Percentiles rank a stretch among this genome's conserved stretches.
These are phyloP conservation scores for Dastarcus helophoroides DNA, from an alignment of 2,888 invertebrate genomes.

Conservation along the genomic window DNA sequence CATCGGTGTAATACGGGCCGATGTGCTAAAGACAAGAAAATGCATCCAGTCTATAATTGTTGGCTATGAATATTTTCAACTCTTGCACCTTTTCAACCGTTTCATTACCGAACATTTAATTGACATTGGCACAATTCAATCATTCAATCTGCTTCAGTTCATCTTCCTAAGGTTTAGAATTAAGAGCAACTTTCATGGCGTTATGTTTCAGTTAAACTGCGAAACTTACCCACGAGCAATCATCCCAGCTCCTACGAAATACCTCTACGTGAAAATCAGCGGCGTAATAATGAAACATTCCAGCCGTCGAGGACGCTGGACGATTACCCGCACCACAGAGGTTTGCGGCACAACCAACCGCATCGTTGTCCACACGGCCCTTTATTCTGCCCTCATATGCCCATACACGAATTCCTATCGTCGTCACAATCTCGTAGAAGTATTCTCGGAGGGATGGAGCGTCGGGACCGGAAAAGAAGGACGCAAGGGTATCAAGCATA, in stretches of 20 bases:
- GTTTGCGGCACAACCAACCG: conserved; percentile 68
- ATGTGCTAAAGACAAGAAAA: too few relatives aligned
- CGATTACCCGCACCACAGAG: conserved; percentile 32
- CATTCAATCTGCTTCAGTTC: too few relatives aligned
- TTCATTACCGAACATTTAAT: too few relatives aligned
- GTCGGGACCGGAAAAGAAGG: conserved; percentile 32
- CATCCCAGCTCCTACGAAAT: conserved; percentile 63
- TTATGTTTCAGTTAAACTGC: conserved; percentile 56
- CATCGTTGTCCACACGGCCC: conserved; percentile 62
- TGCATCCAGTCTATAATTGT: too few relatives aligned
- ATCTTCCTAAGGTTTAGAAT: too few relatives aligned
- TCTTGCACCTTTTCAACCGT: too few relatives aligned
- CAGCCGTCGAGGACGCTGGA: conserved; percentile 45
- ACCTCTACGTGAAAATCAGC: conserved; percentile 65
- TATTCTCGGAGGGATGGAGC: conserved; percentile 76
- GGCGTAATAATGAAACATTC: conserved; percentile 43
- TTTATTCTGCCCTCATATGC: conserved; percentile 46
- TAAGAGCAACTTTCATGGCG: too few relatives aligned
- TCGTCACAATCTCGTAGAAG: conserved; percentile 58
- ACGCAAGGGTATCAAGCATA: conserved; percentile 22
- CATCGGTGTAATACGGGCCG: too few relatives aligned
- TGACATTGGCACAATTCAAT: too few relatives aligned
- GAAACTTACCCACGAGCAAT: conserved; percentile 71
- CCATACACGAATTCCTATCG: conserved; percentile 41
- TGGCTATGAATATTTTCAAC: too few relatives aligned